Base-by-base conservation (phyloP, 2,888 invertebrate genomes). In the Meloe dianella region DNA sequence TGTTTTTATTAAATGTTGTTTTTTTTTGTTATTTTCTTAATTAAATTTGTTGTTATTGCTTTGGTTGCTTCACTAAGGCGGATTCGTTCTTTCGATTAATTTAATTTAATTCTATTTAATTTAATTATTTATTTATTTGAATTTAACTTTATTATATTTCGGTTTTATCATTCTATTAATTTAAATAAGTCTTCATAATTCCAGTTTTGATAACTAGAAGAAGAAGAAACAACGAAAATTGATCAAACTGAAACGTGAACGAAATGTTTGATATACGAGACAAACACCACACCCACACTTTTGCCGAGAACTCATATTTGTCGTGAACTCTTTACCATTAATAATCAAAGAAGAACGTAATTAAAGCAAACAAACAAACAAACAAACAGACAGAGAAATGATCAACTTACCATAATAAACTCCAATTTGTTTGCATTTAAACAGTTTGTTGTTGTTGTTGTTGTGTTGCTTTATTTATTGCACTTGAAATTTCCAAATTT, bases 71-170 rank as follows among this genome's bases (percentile, higher is more conserved):
- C 62, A 57, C 60, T 74, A 74, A 75, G 75, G 75, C 74, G 65
- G 59, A 64, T 60, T 57, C 17, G 54, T 35, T 27, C 47, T 64
- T 35, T 7, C 12, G 12, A 29, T 29, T 56, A 24, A 47, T 51
- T 61, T n/a, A 12, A 12, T 72, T 74, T 76, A 75, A 78, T 82
- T 83, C 72, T 82, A 82, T 78, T 82, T 82, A 71, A 81, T 81
- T 80, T 81, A 80, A 76, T 82, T 82, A 74, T 78, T 35, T 63
- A 60, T 72, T 74, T 76, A 75, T 78, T 82, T 83, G 73, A 82
- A 82, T 78, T 82, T 82, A 71, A 81, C 81, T 80, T 81, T 81
- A 76, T 82, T 82, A 74, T 78, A 81, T 74, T 80, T 80, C 60
- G 80, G 80, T 74, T 78, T 81, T 71, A 71, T 78, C 75, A 47